Percentiles rank a stretch among this genome's conserved stretches.
Conservation (phyloP, 2,797 vertebrate genomes). For the Orestias chungarensis region DNA sequence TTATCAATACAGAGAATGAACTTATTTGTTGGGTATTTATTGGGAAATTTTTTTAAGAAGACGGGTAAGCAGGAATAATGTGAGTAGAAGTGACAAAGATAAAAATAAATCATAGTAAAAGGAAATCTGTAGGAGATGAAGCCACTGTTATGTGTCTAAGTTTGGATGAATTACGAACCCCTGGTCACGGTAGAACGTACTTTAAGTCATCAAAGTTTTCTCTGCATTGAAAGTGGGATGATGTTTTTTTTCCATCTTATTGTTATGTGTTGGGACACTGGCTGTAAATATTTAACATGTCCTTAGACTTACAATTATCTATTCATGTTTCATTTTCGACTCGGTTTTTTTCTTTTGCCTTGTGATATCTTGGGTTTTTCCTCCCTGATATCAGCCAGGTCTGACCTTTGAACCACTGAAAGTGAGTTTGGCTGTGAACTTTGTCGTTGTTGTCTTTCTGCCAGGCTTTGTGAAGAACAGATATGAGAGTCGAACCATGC, state of each 20-base stretch:
- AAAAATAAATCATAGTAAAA: no score
- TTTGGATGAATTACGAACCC: background rate
- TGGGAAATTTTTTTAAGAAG: no score
- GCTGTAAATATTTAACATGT: constrained; percentile 15
- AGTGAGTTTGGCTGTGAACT: constrained; percentile 4
- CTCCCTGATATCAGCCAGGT: background rate
- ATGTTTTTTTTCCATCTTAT: background rate
- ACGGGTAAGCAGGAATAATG: no score
- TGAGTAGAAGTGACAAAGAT: no score
- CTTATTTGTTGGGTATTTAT: no score
- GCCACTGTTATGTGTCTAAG: background rate
- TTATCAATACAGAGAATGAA: no score
- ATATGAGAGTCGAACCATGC: background rate
- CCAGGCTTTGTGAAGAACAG: background rate
- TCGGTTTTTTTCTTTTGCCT: background rate
- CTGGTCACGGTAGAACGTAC: background rate
- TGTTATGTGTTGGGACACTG: background rate
- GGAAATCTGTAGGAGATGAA: no score
- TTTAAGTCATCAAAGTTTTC: background rate
- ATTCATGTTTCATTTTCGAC: background rate
- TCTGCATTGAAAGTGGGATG: background rate
- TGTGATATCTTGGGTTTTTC: background rate
- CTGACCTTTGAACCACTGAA: constrained; percentile 5
- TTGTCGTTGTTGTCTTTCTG: background rate
- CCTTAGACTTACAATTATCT: background rate